Base-by-base conservation (phyloP, 2,888 invertebrate genomes). In the Cynaeus angustus region DNA sequence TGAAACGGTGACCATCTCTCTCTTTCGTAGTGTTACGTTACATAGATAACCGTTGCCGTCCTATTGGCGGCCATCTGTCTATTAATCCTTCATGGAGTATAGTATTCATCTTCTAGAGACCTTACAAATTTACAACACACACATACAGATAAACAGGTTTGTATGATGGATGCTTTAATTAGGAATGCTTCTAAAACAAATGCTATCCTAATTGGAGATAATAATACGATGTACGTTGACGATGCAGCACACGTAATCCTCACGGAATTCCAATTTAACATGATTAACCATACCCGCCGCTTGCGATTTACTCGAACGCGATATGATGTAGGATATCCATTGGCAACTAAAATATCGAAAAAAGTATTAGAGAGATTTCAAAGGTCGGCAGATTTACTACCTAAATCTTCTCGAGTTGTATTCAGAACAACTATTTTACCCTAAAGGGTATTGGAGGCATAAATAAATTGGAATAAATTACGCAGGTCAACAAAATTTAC, bases 1-100 rank as follows among this genome's bases (percentile, higher is more conserved):
- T 76, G 78, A 75, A 75, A 76, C 65, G 79, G 79, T 78, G 79
- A 52, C 78, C 78, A 78, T 64, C 55, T 70, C 70, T 62, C 66
- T 66, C 66, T 56, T 50, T 46, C 48, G 46, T 70, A 21, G 4
- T 9, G 7, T 46, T n/a, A 37, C 46, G 52, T 48, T 58, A 33
- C 56, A 56, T 9, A 14, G 62, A 70, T 70, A 70, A 70, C 61
- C 38, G 46, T 55, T 61, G 68, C 46, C 38, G 41, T 37, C 52
- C 64, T 46, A 55, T 55, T 61, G 68, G 45, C 38, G 41, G 45
- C 52, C 64, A 69, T 66, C 61, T 61, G 62, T 62, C 70, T 55
- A 62, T 62, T 66, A 66, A 66, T 70, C 70, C 66, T 37, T 28
- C 45, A 38, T 45, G 45, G 9, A 1, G 9, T 7, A 53, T 61